Evolutionary conservation across 92 coral and sea anemone species (phyloP).

Genomic region (Phenganax marumi): DNA sequence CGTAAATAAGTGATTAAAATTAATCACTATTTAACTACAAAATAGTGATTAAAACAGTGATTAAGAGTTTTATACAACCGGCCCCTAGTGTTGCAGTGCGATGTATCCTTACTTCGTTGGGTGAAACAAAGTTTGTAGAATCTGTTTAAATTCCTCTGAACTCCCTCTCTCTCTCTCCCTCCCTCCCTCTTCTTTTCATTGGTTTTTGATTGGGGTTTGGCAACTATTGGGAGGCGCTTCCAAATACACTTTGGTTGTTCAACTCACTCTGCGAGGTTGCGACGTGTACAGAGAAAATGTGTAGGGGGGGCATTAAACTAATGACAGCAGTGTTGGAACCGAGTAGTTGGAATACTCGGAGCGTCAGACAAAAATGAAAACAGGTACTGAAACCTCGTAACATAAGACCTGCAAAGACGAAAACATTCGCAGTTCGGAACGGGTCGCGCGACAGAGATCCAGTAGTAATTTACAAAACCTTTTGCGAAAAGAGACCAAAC

Average conservation of each 20-base stretch:
- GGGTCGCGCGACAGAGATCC: constrained; percentile 53
- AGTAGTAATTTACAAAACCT: constrained; percentile 55
- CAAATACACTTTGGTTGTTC: constrained; percentile 55
- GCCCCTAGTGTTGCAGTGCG: too few relatives aligned
- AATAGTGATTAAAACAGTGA: too few relatives aligned
- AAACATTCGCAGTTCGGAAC: constrained; percentile 51
- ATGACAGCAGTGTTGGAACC: neutral
- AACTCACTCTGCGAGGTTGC: constrained; percentile 58
- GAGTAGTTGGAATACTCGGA: constrained; percentile 24
- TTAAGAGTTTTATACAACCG: too few relatives aligned
- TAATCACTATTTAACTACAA: too few relatives aligned
- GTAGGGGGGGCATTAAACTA: constrained; percentile 34
- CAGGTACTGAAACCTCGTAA: constrained; percentile 47
- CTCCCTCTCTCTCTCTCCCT: too few relatives aligned
- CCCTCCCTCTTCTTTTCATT: too few relatives aligned
- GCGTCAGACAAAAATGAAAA: constrained; percentile 56
- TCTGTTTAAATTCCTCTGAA: too few relatives aligned
- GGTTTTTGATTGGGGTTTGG: too few relatives aligned
- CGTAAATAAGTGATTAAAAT: too few relatives aligned
- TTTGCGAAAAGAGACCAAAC: too few relatives aligned
- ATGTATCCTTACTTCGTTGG: too few relatives aligned
- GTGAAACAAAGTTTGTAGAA: too few relatives aligned
- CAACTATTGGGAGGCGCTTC: constrained; percentile 56
- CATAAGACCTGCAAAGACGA: constrained; percentile 49
- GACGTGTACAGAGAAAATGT: constrained; percentile 60